Conservation (phyloP, 2,113 vertebrate species). For the Edolisoma coerulescens region DNA sequence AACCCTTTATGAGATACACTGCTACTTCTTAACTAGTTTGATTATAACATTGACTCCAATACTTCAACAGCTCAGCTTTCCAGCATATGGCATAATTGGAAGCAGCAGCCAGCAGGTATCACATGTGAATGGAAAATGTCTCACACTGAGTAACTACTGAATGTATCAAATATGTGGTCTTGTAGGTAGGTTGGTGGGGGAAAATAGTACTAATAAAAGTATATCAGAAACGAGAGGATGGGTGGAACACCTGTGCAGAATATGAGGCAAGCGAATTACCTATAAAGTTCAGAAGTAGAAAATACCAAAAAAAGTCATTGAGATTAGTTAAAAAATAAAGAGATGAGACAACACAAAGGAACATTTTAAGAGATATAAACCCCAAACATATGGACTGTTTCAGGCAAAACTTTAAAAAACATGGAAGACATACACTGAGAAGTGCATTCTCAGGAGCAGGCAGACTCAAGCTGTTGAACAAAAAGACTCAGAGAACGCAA, state of each 20-base stretch:
- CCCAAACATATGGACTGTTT: not conserved
- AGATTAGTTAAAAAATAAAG: constrained; percentile 1
- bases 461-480: not conserved
- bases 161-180: constrained; percentile 46
- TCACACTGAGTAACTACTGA: constrained; percentile 61
- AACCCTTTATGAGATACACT: constrained; percentile 40
- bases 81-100: constrained; percentile 69
- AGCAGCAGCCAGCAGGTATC: constrained; percentile 67
- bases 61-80: constrained; percentile 55
- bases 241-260: not conserved
- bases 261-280: constrained; percentile 16
- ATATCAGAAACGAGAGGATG: constrained; percentile 17
- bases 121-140: constrained; percentile 40
- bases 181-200: constrained; percentile 7
- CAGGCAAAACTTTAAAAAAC: not conserved
- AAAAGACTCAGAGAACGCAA: not conserved
- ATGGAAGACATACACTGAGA: not conserved
- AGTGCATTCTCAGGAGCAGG: not conserved
- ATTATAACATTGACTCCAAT: constrained; percentile 62
- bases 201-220: not conserved
- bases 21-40: constrained; percentile 58
- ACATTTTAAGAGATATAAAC: not conserved
- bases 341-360: not conserved
- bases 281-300: not conserved
- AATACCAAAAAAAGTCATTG: not conserved